phyloP scores from a whole-genome alignment of 1,140 invertebrate species.

The Micrasema longulum region DNA sequence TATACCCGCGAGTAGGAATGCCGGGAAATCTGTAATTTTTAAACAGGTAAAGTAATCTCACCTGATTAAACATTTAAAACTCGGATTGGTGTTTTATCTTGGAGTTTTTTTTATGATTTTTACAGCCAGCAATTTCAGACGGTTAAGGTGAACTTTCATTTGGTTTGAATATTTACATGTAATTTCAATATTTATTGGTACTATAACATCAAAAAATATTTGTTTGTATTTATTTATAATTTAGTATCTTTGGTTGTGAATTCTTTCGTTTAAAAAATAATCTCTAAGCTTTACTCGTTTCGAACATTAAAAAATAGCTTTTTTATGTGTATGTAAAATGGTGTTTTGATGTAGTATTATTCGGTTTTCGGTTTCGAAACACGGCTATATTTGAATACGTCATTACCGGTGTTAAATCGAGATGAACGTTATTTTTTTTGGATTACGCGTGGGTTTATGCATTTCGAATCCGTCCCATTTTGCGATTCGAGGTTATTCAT shows the following conservation, averaged over 20 bases:
- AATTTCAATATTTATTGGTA: too few relatives aligned
- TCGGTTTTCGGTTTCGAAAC: too few relatives aligned
- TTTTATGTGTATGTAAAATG: too few relatives aligned
- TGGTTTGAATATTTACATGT: neutral
- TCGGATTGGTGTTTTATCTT: slow-evolving; percentile 43
- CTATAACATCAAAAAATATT: too few relatives aligned
- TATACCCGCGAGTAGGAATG: neutral
- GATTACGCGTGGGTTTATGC: slow-evolving; percentile 1
- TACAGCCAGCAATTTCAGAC: slow-evolving; percentile 15
- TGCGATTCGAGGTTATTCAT: slow-evolving; percentile 23
- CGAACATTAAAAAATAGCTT: too few relatives aligned
- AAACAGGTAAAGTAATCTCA: slow-evolving; percentile 48
- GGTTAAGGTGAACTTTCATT: too few relatives aligned
- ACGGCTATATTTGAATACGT: too few relatives aligned
- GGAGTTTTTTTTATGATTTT: slow-evolving; percentile 32
- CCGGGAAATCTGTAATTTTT: slow-evolving; percentile 45
- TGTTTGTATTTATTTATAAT: too few relatives aligned
- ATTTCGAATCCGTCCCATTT: slow-evolving; percentile 17
- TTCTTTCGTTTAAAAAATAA: too few relatives aligned
- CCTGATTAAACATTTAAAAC: slow-evolving; percentile 52
- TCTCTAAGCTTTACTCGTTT: too few relatives aligned
- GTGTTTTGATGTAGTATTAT: too few relatives aligned
- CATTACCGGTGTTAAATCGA: neutral
- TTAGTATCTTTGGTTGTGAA: too few relatives aligned
- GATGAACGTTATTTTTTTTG: slow-evolving; percentile 20